Evolutionary conservation across 1,140 invertebrate genomes (phyloP).

Genomic region (Heliothis virescens): DNA sequence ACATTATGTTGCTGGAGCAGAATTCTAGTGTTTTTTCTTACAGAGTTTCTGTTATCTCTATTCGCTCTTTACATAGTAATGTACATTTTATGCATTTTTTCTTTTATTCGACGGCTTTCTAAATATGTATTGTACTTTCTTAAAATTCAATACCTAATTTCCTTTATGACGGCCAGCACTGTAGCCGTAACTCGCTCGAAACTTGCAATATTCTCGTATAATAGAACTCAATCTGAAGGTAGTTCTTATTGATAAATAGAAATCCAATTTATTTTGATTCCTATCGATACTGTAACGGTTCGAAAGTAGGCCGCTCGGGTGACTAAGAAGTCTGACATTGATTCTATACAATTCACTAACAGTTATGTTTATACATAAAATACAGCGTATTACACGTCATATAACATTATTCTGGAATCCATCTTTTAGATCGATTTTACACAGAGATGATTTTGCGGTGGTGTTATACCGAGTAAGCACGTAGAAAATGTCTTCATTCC

Average conservation of each 20-base stretch:
- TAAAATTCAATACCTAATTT: too few species aligned
- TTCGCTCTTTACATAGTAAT: too few species aligned
- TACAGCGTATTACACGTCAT: neutral
- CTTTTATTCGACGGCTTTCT: too few species aligned
- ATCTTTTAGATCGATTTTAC: neutral
- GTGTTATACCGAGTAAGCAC: neutral
- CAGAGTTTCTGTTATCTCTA: too few species aligned
- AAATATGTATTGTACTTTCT: too few species aligned
- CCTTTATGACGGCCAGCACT: too few species aligned
- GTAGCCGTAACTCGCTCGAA: too few species aligned
- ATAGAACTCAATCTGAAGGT: conserved; percentile 3
- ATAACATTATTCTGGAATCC: neutral
- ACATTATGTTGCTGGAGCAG: neutral
- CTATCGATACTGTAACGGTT: neutral
- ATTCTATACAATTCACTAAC: neutral
- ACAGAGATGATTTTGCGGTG: neutral
- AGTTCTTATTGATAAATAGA: conserved; percentile 29
- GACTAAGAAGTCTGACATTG: conserved; percentile 14
- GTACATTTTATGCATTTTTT: too few species aligned
- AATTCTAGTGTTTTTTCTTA: neutral
- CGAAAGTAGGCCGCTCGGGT: conserved; percentile 19
- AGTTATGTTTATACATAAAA: neutral
- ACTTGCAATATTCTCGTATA: neutral
- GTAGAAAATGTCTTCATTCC: conserved; percentile 10
- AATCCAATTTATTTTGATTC: conserved; percentile 34